Evolutionary conservation across 2,797 vertebrate species (phyloP).

Genomic region (Carduelis carduelis): DNA sequence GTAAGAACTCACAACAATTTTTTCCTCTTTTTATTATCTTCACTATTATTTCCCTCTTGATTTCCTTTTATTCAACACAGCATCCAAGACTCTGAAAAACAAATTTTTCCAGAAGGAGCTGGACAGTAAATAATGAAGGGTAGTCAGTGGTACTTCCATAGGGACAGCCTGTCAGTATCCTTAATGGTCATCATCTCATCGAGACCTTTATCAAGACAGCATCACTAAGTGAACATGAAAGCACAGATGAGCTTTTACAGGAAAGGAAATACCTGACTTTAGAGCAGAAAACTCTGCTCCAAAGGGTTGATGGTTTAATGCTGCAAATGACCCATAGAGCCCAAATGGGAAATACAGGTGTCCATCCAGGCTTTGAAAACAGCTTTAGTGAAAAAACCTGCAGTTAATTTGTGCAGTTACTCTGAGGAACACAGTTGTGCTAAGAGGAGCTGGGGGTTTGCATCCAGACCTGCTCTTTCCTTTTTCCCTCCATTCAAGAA

Average conservation of each 20-base stretch:
- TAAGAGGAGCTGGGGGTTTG: background rate
- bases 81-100: background rate
- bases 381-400: background rate
- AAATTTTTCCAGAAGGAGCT: background rate
- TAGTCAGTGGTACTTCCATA: constrained; percentile 83
- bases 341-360: background rate
- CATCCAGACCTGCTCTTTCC: background rate
- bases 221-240: constrained; percentile 78
- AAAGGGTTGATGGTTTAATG: background rate
- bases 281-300: background rate
- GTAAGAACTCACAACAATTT: background rate
- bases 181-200: constrained; percentile 84
- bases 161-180: constrained; percentile 83
- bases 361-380: background rate
- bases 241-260: background rate
- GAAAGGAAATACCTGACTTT: background rate
- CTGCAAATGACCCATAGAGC: background rate
- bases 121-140: constrained; percentile 74
- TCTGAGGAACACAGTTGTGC: background rate
- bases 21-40: background rate
- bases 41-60: background rate
- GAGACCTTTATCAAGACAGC: constrained; percentile 78
- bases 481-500: background rate
- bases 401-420: background rate
- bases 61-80: background rate